Evolutionary conservation across 2,888 invertebrate genomes (phyloP), one percentile per base, ranked within the genome.

Genomic region (Vannuccia rotundouncinata): DNA sequence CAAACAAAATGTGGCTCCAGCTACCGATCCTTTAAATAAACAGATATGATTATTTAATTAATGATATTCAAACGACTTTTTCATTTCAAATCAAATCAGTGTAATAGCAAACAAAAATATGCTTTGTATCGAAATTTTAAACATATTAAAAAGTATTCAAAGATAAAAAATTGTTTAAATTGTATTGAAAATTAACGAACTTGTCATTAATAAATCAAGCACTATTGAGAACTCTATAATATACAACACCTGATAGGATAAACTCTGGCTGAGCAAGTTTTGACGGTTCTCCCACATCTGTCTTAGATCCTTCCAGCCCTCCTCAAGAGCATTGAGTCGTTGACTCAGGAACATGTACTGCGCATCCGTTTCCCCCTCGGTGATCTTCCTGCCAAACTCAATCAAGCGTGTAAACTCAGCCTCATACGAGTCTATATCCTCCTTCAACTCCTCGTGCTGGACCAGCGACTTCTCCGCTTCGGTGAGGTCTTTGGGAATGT

Each of bases 221-320:
- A n/a, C n/a, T n/a, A n/a, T n/a, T n/a, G n/a, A n/a, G n/a, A n/a
- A n/a, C n/a, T n/a, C n/a, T n/a, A n/a, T n/a, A n/a, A n/a, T n/a
- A n/a, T n/a, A n/a, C n/a, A n/a, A n/a, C n/a, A 81, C 81, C 31
- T 81, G 81, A 13, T 60, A 31, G 83, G 97, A 97, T 84, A 99
- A 91, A 84, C 94, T 95, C 90, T 98, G 96, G 0, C 96, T 93
- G 28, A 99, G 90, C 84, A 97, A 90, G 84, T 95, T 93, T 87
- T 99, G 97, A 31, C 98, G 90, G 90, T 97, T 98, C 89, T 95
- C 97, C 98, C 99, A 99, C 99, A 99, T 99, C 90, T 98, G 95
- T 86, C 97, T 94, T 82, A 99, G 90, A 87, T 99, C 99, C 83
- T 95, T 95, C 99, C 99, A 99, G 81, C 99, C 99, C 89, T 97